phyloP scores from a whole-genome alignment of 1,140 invertebrate species.

The Sycophaga agraensis region DNA sequence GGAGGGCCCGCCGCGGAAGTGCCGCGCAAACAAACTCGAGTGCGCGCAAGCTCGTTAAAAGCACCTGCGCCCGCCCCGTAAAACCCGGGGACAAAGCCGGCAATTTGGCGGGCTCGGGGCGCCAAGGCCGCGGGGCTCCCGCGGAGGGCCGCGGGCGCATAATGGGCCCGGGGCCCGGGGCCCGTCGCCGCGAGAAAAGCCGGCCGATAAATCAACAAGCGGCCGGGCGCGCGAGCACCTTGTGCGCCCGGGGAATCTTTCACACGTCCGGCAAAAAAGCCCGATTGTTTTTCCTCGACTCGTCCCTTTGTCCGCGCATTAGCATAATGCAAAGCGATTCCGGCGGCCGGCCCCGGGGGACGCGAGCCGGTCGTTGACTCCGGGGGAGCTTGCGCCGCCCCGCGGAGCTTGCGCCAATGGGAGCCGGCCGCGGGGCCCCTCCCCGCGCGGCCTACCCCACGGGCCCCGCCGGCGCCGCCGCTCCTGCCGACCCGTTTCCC shows the following conservation, averaged over 20 bases:
- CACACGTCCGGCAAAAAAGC: constrained; percentile 21
- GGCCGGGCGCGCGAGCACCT: not conserved
- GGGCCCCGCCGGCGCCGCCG: not conserved
- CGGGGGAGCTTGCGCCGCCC: no score
- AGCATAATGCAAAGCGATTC: constrained; percentile 31
- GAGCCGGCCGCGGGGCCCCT: not conserved
- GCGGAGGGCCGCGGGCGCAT: not conserved
- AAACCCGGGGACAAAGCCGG: no score
- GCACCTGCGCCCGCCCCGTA: no score
- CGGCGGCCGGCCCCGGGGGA: no score
- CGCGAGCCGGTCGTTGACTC: no score
- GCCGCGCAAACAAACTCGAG: no score
- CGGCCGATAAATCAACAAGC: no score
- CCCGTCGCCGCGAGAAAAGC: not conserved
- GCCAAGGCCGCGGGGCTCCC: not conserved
- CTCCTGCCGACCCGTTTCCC: not conserved
- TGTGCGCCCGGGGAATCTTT: not conserved
- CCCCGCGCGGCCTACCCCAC: not conserved
- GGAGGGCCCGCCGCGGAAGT: no score
- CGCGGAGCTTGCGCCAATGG: no score
- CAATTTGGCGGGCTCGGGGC: not conserved
- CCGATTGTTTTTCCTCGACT: constrained; percentile 28
- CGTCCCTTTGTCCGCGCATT: constrained; percentile 28
- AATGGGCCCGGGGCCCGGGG: not conserved
- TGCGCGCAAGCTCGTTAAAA: no score